Evolutionary conservation across 2,888 invertebrate species (phyloP).

Genomic region (Elegia similella): DNA sequence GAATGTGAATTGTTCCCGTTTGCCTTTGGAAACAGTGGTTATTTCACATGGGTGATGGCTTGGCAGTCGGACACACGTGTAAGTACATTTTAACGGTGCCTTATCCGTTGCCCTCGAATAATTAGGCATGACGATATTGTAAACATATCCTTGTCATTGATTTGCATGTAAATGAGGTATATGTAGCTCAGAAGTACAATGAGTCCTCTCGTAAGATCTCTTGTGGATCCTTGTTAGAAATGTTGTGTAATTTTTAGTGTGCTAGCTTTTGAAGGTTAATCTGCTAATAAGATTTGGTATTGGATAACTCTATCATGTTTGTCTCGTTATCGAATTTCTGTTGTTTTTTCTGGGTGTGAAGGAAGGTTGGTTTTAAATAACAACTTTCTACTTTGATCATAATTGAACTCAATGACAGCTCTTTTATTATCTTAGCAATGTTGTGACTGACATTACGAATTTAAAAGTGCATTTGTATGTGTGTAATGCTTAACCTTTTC

Average conservation of each 20-base stretch:
- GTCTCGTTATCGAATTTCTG: neutral
- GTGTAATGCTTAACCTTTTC: too few relatives aligned
- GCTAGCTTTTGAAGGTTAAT: constrained; percentile 30
- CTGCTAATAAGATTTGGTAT: constrained; percentile 43
- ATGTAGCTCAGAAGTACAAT: constrained; percentile 47
- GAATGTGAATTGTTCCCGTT: constrained; percentile 70
- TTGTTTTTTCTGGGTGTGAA: too few relatives aligned
- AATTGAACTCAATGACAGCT: too few relatives aligned
- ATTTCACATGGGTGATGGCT: constrained; percentile 81
- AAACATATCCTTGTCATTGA: constrained; percentile 66
- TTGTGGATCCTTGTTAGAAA: constrained; percentile 23
- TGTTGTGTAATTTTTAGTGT: constrained; percentile 26
- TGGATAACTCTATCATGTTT: constrained; percentile 32
- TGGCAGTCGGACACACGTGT: constrained; percentile 80
- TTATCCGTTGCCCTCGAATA: constrained; percentile 4
- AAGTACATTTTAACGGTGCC: constrained; percentile 43
- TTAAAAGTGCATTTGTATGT: too few relatives aligned
- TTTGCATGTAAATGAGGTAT: constrained; percentile 60
- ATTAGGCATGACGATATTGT: constrained; percentile 23
- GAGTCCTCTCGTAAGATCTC: constrained; percentile 36
- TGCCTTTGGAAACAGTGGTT: constrained; percentile 66
- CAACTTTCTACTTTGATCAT: too few relatives aligned
- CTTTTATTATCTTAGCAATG: too few relatives aligned
- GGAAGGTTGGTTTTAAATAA: too few relatives aligned
- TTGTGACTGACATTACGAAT: too few relatives aligned